Evolutionary conservation across 2,113 vertebrate species (phyloP).

Genomic region (Chroicocephalus ridibundus): DNA sequence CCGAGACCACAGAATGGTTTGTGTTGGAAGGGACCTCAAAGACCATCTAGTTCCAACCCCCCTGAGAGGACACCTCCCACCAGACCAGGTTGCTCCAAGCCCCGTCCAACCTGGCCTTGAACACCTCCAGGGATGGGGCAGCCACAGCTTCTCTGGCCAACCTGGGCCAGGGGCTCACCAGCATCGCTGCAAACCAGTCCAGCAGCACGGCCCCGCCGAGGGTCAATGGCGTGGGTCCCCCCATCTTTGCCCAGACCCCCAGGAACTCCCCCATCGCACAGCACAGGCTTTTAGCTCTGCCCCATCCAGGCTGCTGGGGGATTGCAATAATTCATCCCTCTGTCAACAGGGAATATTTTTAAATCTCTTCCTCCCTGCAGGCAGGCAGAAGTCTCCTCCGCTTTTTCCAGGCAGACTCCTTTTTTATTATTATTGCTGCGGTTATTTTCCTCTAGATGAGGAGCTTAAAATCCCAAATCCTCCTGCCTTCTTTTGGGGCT

Average conservation of each 20-base stretch:
- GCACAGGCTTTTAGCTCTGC: background rate
- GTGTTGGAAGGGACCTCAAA: no score
- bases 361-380: background rate
- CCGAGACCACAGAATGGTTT: background rate
- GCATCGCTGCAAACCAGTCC: background rate
- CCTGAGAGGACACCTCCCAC: no score
- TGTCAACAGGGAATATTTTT: slow-evolving; percentile 20
- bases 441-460: background rate
- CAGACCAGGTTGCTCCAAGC: no score
- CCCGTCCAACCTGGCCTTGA: no score
- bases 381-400: background rate
- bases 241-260: background rate
- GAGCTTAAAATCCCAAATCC: background rate
- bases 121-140: no score
- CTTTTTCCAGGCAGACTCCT: background rate
- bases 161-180: background rate
- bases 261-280: rapidly evolving
- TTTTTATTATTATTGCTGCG: background rate
- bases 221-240: background rate
- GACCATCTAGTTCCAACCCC: no score
- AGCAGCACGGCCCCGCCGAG: background rate
- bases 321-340: background rate
- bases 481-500: background rate
- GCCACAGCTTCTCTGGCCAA: no score
- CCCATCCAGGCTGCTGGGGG: background rate